phyloP scores from a whole-genome alignment of 2,113 vertebrate genomes.

The Phalacrocorax brasilianus region DNA sequence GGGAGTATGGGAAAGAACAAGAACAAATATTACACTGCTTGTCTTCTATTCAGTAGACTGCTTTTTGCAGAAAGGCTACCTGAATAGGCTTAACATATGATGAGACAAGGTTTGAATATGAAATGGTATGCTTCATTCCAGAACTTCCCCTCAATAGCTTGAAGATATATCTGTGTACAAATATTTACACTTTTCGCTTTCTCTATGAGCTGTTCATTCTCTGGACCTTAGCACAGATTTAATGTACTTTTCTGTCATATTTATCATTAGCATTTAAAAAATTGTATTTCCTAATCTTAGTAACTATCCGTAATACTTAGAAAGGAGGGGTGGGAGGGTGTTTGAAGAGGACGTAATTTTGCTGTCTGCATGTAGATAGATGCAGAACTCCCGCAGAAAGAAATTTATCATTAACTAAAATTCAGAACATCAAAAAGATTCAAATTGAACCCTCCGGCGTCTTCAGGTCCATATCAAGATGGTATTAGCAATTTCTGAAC shows the following conservation, averaged over 20 bases:
- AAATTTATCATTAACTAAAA: conserved; percentile 43
- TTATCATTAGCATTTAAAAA: neutral
- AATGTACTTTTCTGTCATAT: neutral
- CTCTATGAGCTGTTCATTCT: neutral
- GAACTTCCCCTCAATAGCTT: neutral
- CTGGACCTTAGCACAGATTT: neutral
- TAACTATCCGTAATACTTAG: neutral
- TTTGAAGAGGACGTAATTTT: neutral
- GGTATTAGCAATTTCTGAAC: neutral
- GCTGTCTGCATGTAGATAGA: neutral
- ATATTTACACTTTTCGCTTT: neutral
- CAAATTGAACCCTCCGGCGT: neutral
- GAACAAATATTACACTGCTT: neutral
- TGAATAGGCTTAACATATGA: neutral
- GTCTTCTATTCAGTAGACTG: neutral
- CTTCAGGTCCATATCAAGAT: neutral
- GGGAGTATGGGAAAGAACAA: neutral
- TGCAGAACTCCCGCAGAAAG: neutral
- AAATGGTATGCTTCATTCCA: neutral
- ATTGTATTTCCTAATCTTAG: neutral
- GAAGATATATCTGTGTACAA: neutral
- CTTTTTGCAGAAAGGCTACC: neutral
- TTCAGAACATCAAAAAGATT: conserved; percentile 43
- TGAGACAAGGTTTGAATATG: neutral
- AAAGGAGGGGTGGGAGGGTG: neutral